Percentiles rank a stretch among this genome's conserved stretches.
phyloP scores from a whole-genome alignment of 1,140 invertebrate species.

The Tetraneura akinire region DNA sequence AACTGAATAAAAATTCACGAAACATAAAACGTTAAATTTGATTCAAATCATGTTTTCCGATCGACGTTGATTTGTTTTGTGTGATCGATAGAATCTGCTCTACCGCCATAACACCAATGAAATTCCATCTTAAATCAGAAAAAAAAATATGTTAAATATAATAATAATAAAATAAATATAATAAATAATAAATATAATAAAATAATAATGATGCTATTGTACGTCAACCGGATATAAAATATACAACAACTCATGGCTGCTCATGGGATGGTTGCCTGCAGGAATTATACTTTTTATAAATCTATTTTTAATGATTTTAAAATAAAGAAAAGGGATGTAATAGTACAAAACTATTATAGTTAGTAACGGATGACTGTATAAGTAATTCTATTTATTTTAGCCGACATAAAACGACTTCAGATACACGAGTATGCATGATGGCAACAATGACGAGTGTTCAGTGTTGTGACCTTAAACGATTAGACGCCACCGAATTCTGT shows the following conservation, averaged over 20 bases:
- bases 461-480: slow-evolving; percentile 21
- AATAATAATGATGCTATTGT: too few species aligned
- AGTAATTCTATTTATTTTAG: slow-evolving; percentile 28
- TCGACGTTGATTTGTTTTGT: background rate
- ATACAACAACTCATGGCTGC: background rate
- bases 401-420: background rate
- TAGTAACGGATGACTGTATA: background rate
- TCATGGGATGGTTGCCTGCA: background rate
- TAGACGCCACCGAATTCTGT: slow-evolving; percentile 38
- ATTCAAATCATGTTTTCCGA: slow-evolving; percentile 41
- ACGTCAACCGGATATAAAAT: background rate
- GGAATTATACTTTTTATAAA: background rate
- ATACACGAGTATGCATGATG: background rate
- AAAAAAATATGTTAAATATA: too few species aligned
- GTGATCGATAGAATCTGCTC: slow-evolving; percentile 5
- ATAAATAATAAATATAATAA: too few species aligned
- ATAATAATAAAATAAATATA: too few species aligned
- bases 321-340: background rate
- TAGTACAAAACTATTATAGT: background rate
- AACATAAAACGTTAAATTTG: slow-evolving; percentile 11
- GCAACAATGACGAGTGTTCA: background rate
- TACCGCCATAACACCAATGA: background rate
- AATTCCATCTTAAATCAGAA: slow-evolving; percentile 43
- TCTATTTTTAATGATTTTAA: slow-evolving; percentile 22
- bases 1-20: slow-evolving; percentile 26